phyloP scores from a whole-genome alignment of 2,113 vertebrate species.

The Geothlypis trichas region DNA sequence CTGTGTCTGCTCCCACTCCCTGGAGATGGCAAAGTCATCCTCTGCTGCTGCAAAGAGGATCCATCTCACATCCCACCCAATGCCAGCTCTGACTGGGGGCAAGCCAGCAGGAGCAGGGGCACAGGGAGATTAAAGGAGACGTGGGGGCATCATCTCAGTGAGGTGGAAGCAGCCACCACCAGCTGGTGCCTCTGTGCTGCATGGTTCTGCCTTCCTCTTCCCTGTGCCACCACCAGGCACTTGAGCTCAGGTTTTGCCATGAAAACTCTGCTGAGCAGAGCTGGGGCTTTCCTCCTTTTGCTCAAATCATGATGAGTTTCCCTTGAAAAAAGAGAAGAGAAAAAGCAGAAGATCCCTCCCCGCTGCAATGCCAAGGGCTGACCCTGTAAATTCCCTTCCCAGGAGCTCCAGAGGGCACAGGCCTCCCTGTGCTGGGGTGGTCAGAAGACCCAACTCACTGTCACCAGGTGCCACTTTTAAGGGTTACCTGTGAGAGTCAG shows the following conservation, averaged over 20 bases:
- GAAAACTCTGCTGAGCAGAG: background rate
- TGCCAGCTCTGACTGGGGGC: rapidly evolving
- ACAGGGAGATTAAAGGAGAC: background rate
- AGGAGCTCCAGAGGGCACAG: background rate
- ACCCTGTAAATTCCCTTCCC: background rate
- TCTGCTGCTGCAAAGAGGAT: background rate
- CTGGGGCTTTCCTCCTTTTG: background rate
- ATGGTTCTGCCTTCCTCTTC: background rate
- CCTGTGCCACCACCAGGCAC: background rate
- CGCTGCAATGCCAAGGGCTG: background rate
- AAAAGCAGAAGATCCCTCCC: conserved; percentile 25
- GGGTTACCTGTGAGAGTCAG: rapidly evolving
- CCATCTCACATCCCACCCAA: background rate
- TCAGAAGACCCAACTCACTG: background rate
- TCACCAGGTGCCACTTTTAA: background rate
- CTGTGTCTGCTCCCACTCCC: background rate
- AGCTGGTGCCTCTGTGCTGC: background rate
- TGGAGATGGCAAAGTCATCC: background rate
- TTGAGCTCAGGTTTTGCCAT: background rate
- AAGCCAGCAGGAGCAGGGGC: background rate
- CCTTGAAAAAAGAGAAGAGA: conserved; percentile 18
- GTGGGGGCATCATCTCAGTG: background rate
- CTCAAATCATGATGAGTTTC: background rate
- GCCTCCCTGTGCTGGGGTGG: background rate
- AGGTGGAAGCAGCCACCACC: background rate